A percentile compares a stretch with the other conserved stretches of the same genome.
phyloP scores from a whole-genome alignment of 1,140 invertebrate species.

The Meloidogyne exigua region DNA sequence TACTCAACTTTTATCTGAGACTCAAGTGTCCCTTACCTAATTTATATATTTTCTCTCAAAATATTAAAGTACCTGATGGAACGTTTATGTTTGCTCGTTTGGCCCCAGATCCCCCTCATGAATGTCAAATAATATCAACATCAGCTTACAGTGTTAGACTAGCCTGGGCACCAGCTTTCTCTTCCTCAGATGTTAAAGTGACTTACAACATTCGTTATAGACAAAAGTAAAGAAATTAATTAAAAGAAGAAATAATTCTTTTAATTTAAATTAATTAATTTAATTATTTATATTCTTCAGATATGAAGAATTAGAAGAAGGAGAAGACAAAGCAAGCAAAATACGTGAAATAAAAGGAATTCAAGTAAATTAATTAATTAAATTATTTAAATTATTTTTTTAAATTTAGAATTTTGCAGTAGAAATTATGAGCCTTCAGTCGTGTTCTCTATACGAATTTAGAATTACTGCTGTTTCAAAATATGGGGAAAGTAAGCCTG shows the following conservation, averaged over 20 bases:
- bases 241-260: conserved; percentile 41
- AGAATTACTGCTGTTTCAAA: conserved; percentile 61
- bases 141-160: conserved; percentile 61
- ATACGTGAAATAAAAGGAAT: conserved; percentile 59
- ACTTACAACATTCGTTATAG: conserved; percentile 62
- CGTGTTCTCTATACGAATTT: conserved; percentile 63
- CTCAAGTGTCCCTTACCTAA: neutral
- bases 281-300: no score
- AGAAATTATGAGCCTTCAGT: conserved; percentile 62
- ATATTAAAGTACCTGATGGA: conserved; percentile 59
- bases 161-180: conserved; percentile 62
- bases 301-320: conserved; percentile 39
- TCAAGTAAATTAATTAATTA: conserved; percentile 17
- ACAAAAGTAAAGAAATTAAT: conserved; percentile 60
- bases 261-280: no score
- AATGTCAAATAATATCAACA: conserved; percentile 61
- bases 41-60: neutral
- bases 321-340: conserved; percentile 36
- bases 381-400: conserved; percentile 18
- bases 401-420: conserved; percentile 33
- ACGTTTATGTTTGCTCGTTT: conserved; percentile 62
- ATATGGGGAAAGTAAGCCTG: conserved; percentile 61
- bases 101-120: conserved; percentile 59
- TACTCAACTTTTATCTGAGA: no score
- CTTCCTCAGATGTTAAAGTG: conserved; percentile 54